phyloP scores from a whole-genome alignment of 2,113 vertebrate genomes.

The Mormoops blainvillei region DNA sequence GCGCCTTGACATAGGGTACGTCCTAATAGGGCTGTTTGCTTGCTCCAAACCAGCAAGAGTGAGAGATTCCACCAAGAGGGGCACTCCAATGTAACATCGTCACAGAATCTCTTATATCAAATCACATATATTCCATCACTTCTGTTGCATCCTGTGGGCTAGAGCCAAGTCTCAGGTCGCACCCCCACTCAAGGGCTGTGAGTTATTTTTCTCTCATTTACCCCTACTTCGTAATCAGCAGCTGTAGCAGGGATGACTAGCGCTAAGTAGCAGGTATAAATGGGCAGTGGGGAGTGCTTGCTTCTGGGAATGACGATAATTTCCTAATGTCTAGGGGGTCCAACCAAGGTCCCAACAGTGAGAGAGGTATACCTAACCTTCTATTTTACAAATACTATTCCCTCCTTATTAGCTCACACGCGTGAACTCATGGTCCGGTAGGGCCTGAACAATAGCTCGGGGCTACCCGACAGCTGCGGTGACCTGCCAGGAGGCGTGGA shows the following conservation, averaged over 20 bases:
- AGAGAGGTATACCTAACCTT: neutral
- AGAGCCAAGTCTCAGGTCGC: neutral
- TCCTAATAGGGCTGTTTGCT: too few relatives aligned
- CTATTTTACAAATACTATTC: neutral
- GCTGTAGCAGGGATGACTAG: too few relatives aligned
- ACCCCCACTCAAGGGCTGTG: neutral
- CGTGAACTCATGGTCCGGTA: neutral
- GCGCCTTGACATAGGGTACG: neutral
- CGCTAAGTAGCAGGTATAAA: neutral
- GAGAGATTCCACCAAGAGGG: neutral
- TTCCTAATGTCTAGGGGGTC: neutral
- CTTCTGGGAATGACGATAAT: neutral
- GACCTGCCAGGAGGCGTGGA: neutral
- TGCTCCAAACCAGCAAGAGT: neutral
- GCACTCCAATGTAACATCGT: neutral
- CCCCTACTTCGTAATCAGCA: neutral
- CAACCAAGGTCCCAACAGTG: neutral
- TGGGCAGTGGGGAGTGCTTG: neutral
- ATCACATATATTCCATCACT: rapidly evolving
- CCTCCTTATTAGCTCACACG: neutral
- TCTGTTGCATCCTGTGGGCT: neutral
- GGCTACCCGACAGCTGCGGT: neutral
- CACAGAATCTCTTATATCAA: too few relatives aligned
- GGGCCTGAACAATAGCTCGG: neutral
- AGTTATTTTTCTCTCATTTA: neutral